Evolutionary conservation across 2,113 vertebrate species (phyloP), one percentile per base, ranked within the genome.

Genomic region (Stigmatopora argus): DNA sequence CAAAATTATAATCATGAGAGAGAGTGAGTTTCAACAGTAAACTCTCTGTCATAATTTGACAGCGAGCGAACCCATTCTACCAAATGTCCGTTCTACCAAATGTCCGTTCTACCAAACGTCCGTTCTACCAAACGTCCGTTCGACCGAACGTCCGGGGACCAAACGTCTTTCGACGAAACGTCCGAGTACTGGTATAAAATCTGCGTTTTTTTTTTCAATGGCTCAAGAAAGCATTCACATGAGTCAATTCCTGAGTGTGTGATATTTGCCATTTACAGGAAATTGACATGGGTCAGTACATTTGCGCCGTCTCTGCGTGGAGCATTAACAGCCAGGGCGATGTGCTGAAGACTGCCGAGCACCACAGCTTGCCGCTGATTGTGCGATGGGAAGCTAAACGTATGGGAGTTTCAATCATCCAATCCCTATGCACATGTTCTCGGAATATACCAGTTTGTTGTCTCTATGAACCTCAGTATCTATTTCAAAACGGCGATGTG

Each of bases 301-400:
- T 85, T 64, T 99, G 96, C 73, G 82, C 77, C 0, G 85, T 96
- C 63, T 92, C 91, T 0, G 88, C 92, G 0, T 97, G 95, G 96
- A 90, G 73, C 0, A 77, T 71, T 1, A 88, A 82, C 73, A 87
- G 73, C 41, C 91, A 92, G 69, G 90, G 88, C 7, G 91, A 83
- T 69, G 84, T 92, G 90, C 82, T 89, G 53, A 92, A 92, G 82
- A 88, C 77, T 51, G 87, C 89, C 1, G 92, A 95, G 49, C 70
- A 91, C 64, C 53, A 80, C 67, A 95, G 94, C 58, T 70, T 78
- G 0, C 62, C 90, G 0, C 66, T 93, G 71, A 87, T 62, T 18
- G 19, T 99, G 0, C 91, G 81, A 73, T 96, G 95, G 94, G 86
- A 87, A 5, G 67, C 82, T 7, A 94, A 94, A 91, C 89, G 96